These are phyloP conservation scores for Pterois miles DNA, from an alignment of 2,797 vertebrate genomes.

Conservation along the genomic window DNA sequence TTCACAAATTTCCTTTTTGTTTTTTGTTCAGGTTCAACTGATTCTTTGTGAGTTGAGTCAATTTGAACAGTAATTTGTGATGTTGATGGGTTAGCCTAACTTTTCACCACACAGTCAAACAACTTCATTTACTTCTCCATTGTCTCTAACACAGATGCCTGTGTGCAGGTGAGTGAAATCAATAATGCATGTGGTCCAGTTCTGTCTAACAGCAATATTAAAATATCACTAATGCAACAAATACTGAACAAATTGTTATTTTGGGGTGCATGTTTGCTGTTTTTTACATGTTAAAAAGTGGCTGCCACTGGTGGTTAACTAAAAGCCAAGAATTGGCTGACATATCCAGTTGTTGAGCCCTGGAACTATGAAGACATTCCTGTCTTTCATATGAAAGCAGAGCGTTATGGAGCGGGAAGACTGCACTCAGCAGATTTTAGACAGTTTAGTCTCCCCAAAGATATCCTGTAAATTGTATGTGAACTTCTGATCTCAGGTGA, in stretches of 20 bases:
- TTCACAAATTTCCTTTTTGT: background rate
- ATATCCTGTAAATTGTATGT: background rate
- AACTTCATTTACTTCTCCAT: too few relatives aligned
- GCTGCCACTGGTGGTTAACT: too few relatives aligned
- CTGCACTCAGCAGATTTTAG: background rate
- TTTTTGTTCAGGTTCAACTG: background rate
- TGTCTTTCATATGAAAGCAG: background rate
- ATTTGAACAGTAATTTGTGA: background rate
- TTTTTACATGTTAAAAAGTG: too few relatives aligned
- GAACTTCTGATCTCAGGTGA: slow-evolving; percentile 81
- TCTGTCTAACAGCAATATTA: too few relatives aligned
- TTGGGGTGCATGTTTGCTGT: background rate
- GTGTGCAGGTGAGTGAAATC: too few relatives aligned
- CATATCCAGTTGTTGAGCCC: background rate
- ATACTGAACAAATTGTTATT: too few relatives aligned
- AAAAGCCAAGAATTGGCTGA: too few relatives aligned
- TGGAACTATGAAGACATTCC: background rate
- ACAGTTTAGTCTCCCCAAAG: background rate
- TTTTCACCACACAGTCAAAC: too few relatives aligned
- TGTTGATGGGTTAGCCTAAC: background rate
- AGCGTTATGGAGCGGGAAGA: background rate
- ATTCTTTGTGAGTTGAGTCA: background rate
- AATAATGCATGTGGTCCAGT: too few relatives aligned
- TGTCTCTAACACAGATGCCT: background rate
- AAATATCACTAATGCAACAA: too few relatives aligned